phyloP scores from a whole-genome alignment of 2,113 vertebrate genomes.

The Eublepharis macularius region DNA sequence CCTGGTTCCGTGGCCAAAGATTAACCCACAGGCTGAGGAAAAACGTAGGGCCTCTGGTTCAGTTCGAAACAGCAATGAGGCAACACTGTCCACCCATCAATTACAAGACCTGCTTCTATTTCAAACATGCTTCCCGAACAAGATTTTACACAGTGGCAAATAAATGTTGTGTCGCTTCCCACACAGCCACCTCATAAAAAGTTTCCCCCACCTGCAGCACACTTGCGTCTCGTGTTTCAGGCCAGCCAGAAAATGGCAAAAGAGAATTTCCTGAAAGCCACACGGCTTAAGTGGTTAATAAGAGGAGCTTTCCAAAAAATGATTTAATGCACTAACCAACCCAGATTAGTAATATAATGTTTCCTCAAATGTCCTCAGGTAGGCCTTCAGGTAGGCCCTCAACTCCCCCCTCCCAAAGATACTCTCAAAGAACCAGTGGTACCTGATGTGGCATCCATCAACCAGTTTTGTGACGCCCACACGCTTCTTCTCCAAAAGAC shows the following conservation, averaged over 20 bases:
- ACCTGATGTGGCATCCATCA: too few relatives aligned
- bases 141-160: neutral
- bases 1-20: too few relatives aligned
- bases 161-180: neutral
- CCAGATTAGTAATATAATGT: neutral
- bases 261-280: rapidly evolving
- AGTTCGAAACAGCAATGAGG: too few relatives aligned
- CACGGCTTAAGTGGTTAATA: neutral
- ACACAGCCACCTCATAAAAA: neutral
- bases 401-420: neutral
- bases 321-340: neutral
- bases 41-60: too few relatives aligned
- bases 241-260: neutral
- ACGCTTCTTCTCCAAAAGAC: too few relatives aligned
- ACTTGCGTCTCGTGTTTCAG: neutral
- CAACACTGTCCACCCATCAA: too few relatives aligned
- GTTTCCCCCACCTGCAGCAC: neutral
- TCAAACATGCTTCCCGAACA: neutral
- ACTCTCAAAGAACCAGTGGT: too few relatives aligned
- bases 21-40: too few relatives aligned
- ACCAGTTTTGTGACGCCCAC: too few relatives aligned
- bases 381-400: too few relatives aligned
- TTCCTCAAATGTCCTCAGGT: neutral
- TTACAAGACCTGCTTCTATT: too few relatives aligned
- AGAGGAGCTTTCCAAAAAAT: neutral